Percentiles rank a stretch among this genome's conserved stretches.
phyloP scores from a whole-genome alignment of 2,888 invertebrate species.

The Epistrophe grossulariae region DNA sequence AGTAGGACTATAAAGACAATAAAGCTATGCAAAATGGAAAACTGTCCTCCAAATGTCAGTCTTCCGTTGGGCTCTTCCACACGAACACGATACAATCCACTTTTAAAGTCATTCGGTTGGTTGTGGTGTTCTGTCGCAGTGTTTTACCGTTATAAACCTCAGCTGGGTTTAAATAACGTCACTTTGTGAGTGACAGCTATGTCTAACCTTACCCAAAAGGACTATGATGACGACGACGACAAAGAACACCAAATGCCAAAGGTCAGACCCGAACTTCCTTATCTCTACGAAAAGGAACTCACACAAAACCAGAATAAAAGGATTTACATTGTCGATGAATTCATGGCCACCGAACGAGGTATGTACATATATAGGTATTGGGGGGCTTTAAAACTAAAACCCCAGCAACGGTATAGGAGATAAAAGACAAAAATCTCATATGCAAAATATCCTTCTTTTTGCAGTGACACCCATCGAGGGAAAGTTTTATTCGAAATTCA shows the following conservation, averaged over 20 bases:
- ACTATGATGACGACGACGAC: conserved; percentile 36
- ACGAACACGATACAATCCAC: conserved; percentile 40
- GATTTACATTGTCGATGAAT: conserved; percentile 79
- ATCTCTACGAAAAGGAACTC: conserved; percentile 82
- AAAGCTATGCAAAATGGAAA: conserved; percentile 50
- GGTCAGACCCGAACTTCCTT: conserved; percentile 77
- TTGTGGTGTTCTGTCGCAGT: conserved; percentile 18
- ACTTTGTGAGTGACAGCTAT: conserved; percentile 36
- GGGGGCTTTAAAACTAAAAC: neutral
- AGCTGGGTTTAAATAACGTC: conserved; percentile 21
- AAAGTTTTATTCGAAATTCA: conserved; percentile 80
- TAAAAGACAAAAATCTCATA: conserved; percentile 40
- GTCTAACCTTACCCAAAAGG: conserved; percentile 40
- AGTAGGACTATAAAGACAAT: conserved; percentile 39
- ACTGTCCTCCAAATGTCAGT: conserved; percentile 64
- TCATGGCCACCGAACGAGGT: conserved; percentile 79
- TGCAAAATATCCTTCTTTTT: conserved; percentile 30
- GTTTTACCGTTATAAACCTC: conserved; percentile 29
- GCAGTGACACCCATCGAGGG: conserved; percentile 79
- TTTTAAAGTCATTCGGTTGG: conserved; percentile 10
- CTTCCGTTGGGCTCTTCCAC: conserved; percentile 42
- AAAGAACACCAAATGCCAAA: conserved; percentile 10
- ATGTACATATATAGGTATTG: too few species aligned
- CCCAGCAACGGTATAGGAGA: neutral
- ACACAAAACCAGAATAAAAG: conserved; percentile 80